A percentile compares a stretch with the other conserved stretches of the same genome.
phyloP scores from a whole-genome alignment of 2,888 invertebrate species.

The Plagodis pulveraria region DNA sequence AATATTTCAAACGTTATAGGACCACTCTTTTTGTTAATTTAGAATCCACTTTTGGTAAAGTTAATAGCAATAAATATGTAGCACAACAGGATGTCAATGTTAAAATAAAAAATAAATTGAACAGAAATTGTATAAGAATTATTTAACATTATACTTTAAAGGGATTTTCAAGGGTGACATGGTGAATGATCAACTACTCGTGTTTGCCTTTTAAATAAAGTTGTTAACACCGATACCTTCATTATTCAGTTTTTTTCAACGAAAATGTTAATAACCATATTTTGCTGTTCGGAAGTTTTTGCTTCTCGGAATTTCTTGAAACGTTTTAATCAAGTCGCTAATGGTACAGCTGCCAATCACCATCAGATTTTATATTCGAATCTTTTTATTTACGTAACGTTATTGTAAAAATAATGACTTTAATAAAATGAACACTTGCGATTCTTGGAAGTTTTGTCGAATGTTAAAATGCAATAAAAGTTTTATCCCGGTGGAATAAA shows the following conservation, averaged over 20 bases:
- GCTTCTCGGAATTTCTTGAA: constrained; percentile 58
- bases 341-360: constrained; percentile 63
- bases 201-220: constrained; percentile 74
- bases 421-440: constrained; percentile 48
- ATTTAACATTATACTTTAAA: constrained; percentile 53
- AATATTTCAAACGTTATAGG: constrained; percentile 67
- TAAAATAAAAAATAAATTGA: constrained; percentile 7
- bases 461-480: constrained; percentile 50
- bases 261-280: constrained; percentile 73
- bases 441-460: constrained; percentile 46
- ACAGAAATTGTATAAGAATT: constrained; percentile 42
- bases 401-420: constrained; percentile 49
- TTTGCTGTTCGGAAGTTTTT: constrained; percentile 60
- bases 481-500: constrained; percentile 44
- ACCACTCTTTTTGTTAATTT: too few relatives aligned
- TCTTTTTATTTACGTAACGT: constrained; percentile 41
- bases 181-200: constrained; percentile 58
- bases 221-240: constrained; percentile 70
- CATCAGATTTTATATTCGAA: constrained; percentile 54
- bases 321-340: constrained; percentile 68
- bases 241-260: constrained; percentile 66
- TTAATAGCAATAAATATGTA: constrained; percentile 7
- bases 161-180: constrained; percentile 63
- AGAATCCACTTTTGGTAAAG: constrained; percentile 50
- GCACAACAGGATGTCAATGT: constrained; percentile 18